Conservation (phyloP, 2,797 vertebrate genomes). For the Parauchenoglanis punctatus region DNA sequence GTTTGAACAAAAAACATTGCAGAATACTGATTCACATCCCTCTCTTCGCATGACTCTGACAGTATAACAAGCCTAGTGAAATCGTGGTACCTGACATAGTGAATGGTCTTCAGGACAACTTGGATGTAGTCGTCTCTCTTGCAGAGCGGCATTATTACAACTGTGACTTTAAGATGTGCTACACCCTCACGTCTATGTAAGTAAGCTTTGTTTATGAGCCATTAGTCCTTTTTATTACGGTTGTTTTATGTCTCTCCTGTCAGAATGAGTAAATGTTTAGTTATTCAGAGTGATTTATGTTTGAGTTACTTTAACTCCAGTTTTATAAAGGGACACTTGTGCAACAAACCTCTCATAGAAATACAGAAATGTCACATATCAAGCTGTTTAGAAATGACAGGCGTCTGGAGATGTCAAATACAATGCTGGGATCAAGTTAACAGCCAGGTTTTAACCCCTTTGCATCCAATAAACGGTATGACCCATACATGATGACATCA, state of each 20-base stretch:
- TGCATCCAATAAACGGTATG: not conserved
- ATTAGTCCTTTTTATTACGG: not conserved
- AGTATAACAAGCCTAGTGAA: constrained; percentile 95
- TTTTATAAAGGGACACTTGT: not conserved
- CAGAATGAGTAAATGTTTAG: not conserved
- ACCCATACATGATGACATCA: not conserved
- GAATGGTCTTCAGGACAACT: constrained; percentile 92
- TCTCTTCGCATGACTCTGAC: constrained; percentile 32
- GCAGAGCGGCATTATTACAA: constrained; percentile 99
- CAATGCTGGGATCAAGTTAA: not conserved
- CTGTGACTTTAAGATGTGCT: constrained; percentile 99
- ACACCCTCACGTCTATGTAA: constrained; percentile 97
- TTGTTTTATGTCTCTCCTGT: not conserved
- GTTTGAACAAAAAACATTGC: not conserved
- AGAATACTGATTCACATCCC: constrained; percentile 43
- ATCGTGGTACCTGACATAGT: constrained; percentile 90
- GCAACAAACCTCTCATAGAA: too few species aligned
- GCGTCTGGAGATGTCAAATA: not conserved
- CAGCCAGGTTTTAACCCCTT: not conserved
- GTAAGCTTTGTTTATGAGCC: constrained; percentile 62
- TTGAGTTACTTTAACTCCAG: not conserved
- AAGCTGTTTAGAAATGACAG: not conserved
- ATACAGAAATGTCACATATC: not conserved
- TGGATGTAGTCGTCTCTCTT: constrained; percentile 96
- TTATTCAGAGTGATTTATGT: not conserved